A percentile compares a stretch with the other conserved stretches of the same genome.
phyloP scores from a whole-genome alignment of 1,140 invertebrate genomes.

The Teleogryllus occipitalis region DNA sequence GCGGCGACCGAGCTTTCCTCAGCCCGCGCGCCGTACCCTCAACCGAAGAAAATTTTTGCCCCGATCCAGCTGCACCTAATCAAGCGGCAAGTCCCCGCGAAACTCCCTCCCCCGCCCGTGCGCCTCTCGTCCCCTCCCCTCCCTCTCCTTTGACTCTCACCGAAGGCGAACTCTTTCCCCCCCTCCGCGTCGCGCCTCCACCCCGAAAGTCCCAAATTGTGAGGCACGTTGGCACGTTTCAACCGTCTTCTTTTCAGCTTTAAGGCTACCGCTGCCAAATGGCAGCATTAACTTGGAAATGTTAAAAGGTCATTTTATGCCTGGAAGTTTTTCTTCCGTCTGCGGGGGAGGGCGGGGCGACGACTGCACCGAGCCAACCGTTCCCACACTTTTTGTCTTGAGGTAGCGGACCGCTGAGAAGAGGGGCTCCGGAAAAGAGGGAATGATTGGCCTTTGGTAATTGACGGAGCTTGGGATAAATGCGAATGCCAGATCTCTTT shows the following conservation, averaged over 20 bases:
- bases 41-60: too few species aligned
- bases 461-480: not conserved
- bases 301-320: conserved; percentile 5
- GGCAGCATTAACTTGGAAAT: conserved; percentile 4
- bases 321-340: not conserved
- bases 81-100: too few species aligned
- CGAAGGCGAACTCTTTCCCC: not conserved
- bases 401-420: not conserved
- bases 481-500: conserved; percentile 1
- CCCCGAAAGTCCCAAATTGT: not conserved
- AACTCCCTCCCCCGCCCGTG: too few species aligned
- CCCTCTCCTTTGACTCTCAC: not conserved
- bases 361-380: not conserved
- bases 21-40: too few species aligned
- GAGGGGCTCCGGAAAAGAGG: not conserved
- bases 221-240: conserved; percentile 2
- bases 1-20: too few species aligned
- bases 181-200: not conserved
- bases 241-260: not conserved
- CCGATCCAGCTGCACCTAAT: too few species aligned
- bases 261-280: not conserved
- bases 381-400: conserved; percentile 4
- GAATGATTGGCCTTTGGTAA: conserved; percentile 1
- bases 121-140: too few species aligned
- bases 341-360: not conserved